A percentile compares a stretch with the other conserved stretches of the same genome.
phyloP scores from a whole-genome alignment of 2,113 vertebrate species.

The Sinocyclocheilus anophthalmus region DNA sequence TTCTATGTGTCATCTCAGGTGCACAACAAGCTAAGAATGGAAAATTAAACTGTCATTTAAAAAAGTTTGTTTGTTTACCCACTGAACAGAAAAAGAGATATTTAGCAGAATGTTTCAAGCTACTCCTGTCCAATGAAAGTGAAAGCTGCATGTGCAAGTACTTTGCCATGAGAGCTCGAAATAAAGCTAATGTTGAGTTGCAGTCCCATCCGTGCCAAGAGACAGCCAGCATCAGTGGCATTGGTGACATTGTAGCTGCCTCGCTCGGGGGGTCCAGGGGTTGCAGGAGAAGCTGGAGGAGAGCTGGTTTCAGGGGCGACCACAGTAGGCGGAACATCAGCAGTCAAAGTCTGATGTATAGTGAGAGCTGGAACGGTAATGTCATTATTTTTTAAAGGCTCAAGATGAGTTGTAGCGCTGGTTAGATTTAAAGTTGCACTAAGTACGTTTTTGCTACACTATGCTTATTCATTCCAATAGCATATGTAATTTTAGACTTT shows the following conservation, averaged over 20 bases:
- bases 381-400: not conserved
- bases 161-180: conserved; percentile 69
- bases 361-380: conserved; percentile 39
- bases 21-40: not conserved
- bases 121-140: not conserved
- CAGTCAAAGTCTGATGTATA: conserved; percentile 64
- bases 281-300: conserved; percentile 50
- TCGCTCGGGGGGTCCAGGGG: conserved; percentile 69
- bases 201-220: conserved; percentile 87
- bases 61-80: not conserved
- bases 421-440: not conserved
- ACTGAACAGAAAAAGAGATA: not conserved
- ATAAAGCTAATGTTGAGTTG: conserved; percentile 86
- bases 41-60: not conserved
- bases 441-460: not conserved
- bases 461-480: not conserved
- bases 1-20: not conserved
- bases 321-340: conserved; percentile 63
- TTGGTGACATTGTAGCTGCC: conserved; percentile 77
- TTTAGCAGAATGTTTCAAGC: not conserved
- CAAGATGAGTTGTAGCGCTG: not conserved
- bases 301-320: conserved; percentile 46
- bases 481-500: not conserved
- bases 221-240: conserved; percentile 77
- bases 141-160: conserved; percentile 42